Percentiles rank a stretch among this genome's conserved stretches.
phyloP scores from a whole-genome alignment of 2,888 invertebrate species.

The Cinara cedri region DNA sequence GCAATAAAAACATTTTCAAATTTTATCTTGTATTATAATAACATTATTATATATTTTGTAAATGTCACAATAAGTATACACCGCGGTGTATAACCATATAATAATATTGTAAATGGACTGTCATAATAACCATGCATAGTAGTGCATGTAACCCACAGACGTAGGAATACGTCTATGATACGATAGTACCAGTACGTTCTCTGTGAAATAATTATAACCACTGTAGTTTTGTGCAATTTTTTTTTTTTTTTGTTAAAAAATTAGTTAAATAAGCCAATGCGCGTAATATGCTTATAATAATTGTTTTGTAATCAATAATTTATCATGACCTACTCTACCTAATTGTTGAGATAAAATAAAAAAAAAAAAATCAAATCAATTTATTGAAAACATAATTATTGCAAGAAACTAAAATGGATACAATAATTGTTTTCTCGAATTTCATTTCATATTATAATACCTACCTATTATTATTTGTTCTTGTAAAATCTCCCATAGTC shows the following conservation, averaged over 20 bases:
- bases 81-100: conserved; percentile 1
- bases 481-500: no score
- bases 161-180: neutral
- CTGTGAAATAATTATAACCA: neutral
- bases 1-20: conserved; percentile 32
- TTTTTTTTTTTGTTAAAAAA: no score
- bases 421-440: no score
- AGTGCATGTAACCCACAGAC: neutral
- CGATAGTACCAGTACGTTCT: neutral
- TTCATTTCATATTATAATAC: no score
- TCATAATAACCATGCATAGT: neutral
- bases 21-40: conserved; percentile 1
- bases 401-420: no score
- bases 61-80: neutral
- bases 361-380: neutral
- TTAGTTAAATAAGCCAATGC: no score
- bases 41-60: conserved; percentile 16
- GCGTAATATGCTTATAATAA: no score
- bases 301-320: no score
- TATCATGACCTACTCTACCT: no score
- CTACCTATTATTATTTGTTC: no score
- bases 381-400: neutral
- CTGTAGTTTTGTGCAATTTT: no score
- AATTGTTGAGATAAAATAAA: no score
- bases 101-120: conserved; percentile 16